Conservation (phyloP, 2,888 invertebrate species). For the Bruchidius siliquastri region DNA sequence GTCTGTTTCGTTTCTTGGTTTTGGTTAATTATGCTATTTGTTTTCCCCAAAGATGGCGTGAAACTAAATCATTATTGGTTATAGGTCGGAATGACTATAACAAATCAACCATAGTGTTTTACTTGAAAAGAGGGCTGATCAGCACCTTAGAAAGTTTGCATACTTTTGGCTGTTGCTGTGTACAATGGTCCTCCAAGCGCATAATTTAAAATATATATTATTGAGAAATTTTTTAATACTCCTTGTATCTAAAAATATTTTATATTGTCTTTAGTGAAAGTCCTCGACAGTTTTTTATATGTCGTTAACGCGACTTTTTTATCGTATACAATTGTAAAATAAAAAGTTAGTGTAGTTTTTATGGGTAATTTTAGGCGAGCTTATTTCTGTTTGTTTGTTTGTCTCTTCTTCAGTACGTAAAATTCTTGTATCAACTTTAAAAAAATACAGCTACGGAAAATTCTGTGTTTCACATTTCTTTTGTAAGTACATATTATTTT, state of each 20-base stretch:
- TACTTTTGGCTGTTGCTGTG: not conserved
- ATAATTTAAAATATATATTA: not conserved
- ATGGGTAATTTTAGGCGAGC: conserved; percentile 31
- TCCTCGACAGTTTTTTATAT: conserved; percentile 46
- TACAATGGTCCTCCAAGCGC: not conserved
- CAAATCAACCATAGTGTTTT: too few species aligned
- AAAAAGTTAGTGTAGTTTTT: conserved; percentile 43
- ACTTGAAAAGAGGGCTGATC: too few species aligned
- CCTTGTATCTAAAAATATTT: conserved; percentile 39
- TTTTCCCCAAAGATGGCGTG: too few species aligned
- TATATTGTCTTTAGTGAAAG: conserved; percentile 42
- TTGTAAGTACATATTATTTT: conserved; percentile 19
- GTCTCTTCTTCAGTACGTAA: conserved; percentile 20
- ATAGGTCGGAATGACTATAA: too few species aligned
- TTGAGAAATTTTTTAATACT: conserved; percentile 35
- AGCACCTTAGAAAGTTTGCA: not conserved
- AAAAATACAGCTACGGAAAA: not conserved
- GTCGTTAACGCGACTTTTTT: conserved; percentile 40
- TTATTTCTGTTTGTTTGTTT: conserved; percentile 19
- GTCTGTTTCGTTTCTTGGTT: too few species aligned
- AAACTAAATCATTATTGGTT: too few species aligned
- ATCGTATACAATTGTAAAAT: conserved; percentile 48
- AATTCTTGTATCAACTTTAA: not conserved
- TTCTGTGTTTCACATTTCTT: conserved; percentile 2
- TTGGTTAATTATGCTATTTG: too few species aligned